Percentiles rank a stretch among this genome's conserved stretches.
Conservation (phyloP, 2,888 invertebrate genomes). For the Crocallis elinguaria region DNA sequence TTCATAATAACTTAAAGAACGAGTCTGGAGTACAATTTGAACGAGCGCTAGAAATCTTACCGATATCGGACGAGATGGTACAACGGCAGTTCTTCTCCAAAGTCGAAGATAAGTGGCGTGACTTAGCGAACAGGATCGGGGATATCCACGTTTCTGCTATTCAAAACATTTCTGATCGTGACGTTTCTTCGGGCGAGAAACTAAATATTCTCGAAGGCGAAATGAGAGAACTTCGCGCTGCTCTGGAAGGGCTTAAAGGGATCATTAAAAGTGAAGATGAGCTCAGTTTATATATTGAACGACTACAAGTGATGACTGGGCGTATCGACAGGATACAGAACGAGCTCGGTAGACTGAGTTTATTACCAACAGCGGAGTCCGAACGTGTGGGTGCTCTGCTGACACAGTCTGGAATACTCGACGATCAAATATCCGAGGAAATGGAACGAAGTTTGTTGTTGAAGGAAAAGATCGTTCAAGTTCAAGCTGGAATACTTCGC, state of each 20-base stretch:
- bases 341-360: conserved; percentile 90
- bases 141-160: conserved; percentile 88
- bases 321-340: conserved; percentile 92
- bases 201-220: conserved; percentile 90
- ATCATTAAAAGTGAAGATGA: conserved; percentile 94
- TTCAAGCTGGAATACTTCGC: conserved; percentile 89
- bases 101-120: conserved; percentile 90
- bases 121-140: conserved; percentile 86
- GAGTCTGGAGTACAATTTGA: conserved; percentile 90
- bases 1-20: conserved; percentile 90
- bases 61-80: conserved; percentile 93
- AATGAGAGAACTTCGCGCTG: conserved; percentile 88
- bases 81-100: conserved; percentile 92
- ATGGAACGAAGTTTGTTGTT: conserved; percentile 89
- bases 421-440: conserved; percentile 90
- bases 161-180: conserved; percentile 89
- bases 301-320: conserved; percentile 90
- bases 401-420: conserved; percentile 88
- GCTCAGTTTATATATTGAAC: conserved; percentile 91
- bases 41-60: conserved; percentile 90
- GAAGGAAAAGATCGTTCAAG: conserved; percentile 89
- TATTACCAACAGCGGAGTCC: conserved; percentile 90
- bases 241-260: conserved; percentile 89
- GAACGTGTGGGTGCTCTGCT: conserved; percentile 90
- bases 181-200: conserved; percentile 90